These are phyloP conservation scores for Paracyclopina nana DNA, from an alignment of 1,140 invertebrate genomes.

Conservation along the genomic window DNA sequence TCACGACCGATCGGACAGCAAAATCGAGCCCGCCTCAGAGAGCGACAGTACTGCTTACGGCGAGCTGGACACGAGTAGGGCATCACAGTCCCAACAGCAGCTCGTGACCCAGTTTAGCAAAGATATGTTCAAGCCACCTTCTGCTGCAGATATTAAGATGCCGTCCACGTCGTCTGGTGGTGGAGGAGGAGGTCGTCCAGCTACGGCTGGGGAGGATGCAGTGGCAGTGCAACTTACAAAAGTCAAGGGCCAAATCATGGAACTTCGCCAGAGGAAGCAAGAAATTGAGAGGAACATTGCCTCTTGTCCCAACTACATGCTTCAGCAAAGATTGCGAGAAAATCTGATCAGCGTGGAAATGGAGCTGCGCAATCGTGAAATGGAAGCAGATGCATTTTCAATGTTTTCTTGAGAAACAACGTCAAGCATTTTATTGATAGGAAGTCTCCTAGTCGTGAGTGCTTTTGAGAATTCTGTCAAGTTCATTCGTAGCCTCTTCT, in stretches of 20 bases:
- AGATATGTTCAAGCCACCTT: neutral
- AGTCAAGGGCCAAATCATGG: neutral
- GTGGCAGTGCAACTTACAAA: neutral
- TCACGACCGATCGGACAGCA: neutral
- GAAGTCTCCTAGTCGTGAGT: neutral
- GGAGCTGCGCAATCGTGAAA: neutral
- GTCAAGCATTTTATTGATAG: no score
- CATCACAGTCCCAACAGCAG: neutral
- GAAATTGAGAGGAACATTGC: conserved; percentile 4
- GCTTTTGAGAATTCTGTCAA: neutral
- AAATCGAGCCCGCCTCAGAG: neutral
- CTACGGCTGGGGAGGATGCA: neutral
- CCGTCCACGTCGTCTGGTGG: neutral
- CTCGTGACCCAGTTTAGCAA: conserved; percentile 1
- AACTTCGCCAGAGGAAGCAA: neutral
- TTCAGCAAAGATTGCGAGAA: neutral
- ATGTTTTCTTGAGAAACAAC: conserved; percentile 1
- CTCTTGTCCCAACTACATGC: neutral
- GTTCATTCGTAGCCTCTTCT: neutral
- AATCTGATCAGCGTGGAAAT: neutral
- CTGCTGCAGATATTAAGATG: no score
- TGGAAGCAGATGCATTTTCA: neutral
- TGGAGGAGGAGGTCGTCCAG: neutral
- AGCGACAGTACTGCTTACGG: neutral
- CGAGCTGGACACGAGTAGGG: neutral